phyloP scores from a whole-genome alignment of 2,888 invertebrate species.

The Melitaea athalia region DNA sequence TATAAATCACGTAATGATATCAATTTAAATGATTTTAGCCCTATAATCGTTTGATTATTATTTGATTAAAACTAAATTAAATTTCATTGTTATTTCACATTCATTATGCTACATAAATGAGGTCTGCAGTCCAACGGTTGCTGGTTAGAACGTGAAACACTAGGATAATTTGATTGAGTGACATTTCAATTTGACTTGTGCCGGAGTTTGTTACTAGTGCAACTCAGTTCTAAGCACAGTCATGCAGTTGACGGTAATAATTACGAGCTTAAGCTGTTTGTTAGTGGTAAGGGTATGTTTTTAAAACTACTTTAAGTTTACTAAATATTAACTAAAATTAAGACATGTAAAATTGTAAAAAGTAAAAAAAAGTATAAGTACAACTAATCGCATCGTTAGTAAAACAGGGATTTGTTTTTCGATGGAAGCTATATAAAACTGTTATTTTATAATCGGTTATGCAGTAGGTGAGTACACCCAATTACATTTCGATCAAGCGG shows the following conservation, averaged over 20 bases:
- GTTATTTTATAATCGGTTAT: constrained; percentile 47
- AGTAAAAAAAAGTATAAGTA: too few relatives aligned
- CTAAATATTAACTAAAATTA: too few relatives aligned
- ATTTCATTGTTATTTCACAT: constrained; percentile 29
- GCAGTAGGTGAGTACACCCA: constrained; percentile 67
- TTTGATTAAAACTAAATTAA: constrained; percentile 17
- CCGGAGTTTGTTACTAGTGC: constrained; percentile 40
- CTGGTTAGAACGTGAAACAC: constrained; percentile 31
- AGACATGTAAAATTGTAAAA: too few relatives aligned
- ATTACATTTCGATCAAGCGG: constrained; percentile 74
- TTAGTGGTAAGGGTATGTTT: not conserved
- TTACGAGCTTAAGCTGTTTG: constrained; percentile 21
- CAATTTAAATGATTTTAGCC: too few relatives aligned
- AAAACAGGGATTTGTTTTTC: not conserved
- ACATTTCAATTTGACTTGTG: constrained; percentile 73
- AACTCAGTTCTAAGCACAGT: constrained; percentile 30
- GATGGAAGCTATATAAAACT: constrained; percentile 27
- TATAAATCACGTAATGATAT: too few relatives aligned
- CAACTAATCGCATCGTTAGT: not conserved
- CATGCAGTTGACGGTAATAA: constrained; percentile 33
- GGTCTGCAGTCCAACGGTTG: constrained; percentile 28
- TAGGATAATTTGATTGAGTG: constrained; percentile 57
- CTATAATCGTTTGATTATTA: constrained; percentile 1
- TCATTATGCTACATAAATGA: constrained; percentile 27
- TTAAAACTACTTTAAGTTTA: not conserved